Conservation (phyloP, 64 coral and sea anemone genomes). For the Montipora efflorescens region DNA sequence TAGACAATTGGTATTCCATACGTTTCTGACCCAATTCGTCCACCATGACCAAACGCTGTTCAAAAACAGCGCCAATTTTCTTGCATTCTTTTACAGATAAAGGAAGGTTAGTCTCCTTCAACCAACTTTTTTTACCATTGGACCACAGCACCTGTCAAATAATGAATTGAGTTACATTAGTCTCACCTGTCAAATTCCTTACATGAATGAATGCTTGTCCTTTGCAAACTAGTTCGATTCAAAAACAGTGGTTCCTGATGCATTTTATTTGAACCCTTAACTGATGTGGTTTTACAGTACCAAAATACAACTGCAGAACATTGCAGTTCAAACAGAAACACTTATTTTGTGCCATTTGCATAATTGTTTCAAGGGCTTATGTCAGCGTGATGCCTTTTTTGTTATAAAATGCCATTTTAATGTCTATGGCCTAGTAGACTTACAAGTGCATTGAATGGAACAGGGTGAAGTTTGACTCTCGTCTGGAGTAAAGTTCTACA, state of each 20-base stretch:
- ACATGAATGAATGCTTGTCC: neutral
- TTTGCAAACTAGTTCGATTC: neutral
- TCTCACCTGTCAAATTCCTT: neutral
- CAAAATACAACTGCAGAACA: neutral
- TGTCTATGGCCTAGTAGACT: neutral
- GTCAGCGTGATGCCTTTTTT: neutral
- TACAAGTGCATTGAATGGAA: neutral
- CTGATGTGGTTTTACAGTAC: neutral
- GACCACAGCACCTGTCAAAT: neutral
- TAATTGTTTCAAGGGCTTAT: neutral
- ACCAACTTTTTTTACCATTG: neutral
- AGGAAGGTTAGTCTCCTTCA: neutral
- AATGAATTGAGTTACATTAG: neutral
- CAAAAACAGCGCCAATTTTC: neutral
- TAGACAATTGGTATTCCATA: too few species aligned
- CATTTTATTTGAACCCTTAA: too few species aligned
- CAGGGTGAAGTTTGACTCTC: neutral
- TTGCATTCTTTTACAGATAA: neutral
- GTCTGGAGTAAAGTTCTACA: neutral
- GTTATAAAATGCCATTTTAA: neutral
- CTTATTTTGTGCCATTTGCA: neutral
- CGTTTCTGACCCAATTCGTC: too few species aligned
- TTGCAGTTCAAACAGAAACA: neutral
- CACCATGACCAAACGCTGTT: neutral
- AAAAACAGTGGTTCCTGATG: neutral